These are phyloP conservation scores for Sphyrna mokarran DNA, from an alignment of 2,113 vertebrate species.

Conservation along the genomic window DNA sequence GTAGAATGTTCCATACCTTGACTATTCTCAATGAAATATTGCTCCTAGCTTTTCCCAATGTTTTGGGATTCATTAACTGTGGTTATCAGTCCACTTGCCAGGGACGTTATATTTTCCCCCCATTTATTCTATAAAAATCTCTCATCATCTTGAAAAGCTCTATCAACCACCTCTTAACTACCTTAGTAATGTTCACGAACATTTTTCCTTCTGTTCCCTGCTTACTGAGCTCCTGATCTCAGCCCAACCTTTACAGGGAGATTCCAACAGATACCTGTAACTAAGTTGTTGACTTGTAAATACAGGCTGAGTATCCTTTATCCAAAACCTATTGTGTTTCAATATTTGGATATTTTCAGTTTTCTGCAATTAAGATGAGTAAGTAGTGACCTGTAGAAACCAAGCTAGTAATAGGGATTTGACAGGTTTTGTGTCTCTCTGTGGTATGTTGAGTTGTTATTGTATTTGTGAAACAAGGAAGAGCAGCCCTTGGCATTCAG, in stretches of 20 bases:
- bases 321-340: too few species aligned
- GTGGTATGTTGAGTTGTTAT: too few species aligned
- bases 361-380: too few species aligned
- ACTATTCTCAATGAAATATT: not conserved
- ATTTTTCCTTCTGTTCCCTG: not conserved
- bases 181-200: not conserved
- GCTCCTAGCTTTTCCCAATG: not conserved
- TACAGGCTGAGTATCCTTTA: too few species aligned
- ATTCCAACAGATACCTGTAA: not conserved
- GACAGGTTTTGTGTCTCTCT: too few species aligned
- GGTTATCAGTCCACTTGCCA: not conserved
- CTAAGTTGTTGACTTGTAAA: not conserved
- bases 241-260: not conserved
- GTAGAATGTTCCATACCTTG: not conserved
- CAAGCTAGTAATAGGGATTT: too few species aligned
- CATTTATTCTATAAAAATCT: not conserved
- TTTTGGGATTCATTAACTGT: not conserved
- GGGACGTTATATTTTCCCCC: not conserved
- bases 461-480: too few species aligned
- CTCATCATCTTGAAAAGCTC: not conserved
- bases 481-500: too few species aligned
- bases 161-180: not conserved
- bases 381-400: too few species aligned
- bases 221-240: not conserved
- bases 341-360: too few species aligned